Conservation (phyloP, 2,888 invertebrate genomes). For the Osmoderma eremita region DNA sequence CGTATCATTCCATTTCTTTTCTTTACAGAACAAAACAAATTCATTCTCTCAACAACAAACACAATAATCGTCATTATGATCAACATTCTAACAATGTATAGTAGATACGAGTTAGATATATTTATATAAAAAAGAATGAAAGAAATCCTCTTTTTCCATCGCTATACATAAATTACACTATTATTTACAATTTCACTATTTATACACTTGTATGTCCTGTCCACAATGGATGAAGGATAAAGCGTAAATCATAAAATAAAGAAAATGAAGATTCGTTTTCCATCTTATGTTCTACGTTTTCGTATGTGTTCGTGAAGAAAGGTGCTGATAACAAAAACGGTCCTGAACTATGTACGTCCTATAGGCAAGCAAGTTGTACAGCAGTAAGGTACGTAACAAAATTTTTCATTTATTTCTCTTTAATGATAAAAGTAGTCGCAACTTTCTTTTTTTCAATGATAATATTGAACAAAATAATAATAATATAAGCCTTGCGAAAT, state of each 20-base stretch:
- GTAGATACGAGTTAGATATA: constrained; percentile 10
- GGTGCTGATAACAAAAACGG: too few species aligned
- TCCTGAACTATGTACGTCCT: too few species aligned
- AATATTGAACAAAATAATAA: too few species aligned
- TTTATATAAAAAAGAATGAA: constrained; percentile 28
- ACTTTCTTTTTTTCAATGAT: too few species aligned
- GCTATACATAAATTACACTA: constrained; percentile 37
- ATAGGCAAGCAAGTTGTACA: constrained; percentile 22
- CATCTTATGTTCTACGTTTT: neutral
- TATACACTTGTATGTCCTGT: neutral
- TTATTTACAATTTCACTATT: constrained; percentile 29
- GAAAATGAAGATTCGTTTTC: too few species aligned
- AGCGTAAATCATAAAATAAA: too few species aligned
- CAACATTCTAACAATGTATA: constrained; percentile 25
- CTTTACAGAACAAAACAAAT: constrained; percentile 28
- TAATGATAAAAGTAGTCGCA: too few species aligned
- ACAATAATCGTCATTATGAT: neutral
- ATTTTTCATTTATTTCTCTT: too few species aligned
- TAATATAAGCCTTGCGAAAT: too few species aligned
- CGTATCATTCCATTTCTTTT: too few species aligned
- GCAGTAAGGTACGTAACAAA: neutral
- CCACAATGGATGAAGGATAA: too few species aligned
- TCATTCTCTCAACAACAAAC: constrained; percentile 23
- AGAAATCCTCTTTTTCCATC: constrained; percentile 11
- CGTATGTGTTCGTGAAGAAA: neutral